phyloP scores from a whole-genome alignment of 2,888 invertebrate species.

The Phyllotreta striolata region DNA sequence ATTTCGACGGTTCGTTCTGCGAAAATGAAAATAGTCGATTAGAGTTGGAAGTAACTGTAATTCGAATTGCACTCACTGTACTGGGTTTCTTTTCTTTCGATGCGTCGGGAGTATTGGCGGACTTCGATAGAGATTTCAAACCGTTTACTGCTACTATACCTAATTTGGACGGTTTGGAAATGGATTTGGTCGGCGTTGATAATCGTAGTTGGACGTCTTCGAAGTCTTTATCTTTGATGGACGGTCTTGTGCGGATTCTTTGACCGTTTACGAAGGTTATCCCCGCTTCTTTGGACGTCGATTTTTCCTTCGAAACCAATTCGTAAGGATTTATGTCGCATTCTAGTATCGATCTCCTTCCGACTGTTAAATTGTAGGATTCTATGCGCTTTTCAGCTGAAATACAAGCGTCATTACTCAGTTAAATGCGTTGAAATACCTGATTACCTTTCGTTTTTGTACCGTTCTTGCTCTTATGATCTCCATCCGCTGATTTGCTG shows the following conservation, averaged over 20 bases:
- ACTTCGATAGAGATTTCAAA: conserved; percentile 23
- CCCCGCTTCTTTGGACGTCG: conserved; percentile 43
- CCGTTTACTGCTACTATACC: conserved; percentile 12
- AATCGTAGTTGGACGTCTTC: conserved; percentile 52
- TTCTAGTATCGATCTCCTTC: conserved; percentile 77
- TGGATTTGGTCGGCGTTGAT: conserved; percentile 54
- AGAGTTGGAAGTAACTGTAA: background rate
- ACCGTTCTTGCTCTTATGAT: conserved; percentile 44
- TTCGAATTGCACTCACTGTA: too few relatives aligned
- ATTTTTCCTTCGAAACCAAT: conserved; percentile 68
- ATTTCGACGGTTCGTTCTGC: conserved; percentile 17
- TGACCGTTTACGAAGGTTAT: conserved; percentile 58
- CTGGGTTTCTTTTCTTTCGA: conserved; percentile 27
- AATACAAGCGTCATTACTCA: conserved; percentile 2
- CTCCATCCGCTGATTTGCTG: conserved; percentile 42
- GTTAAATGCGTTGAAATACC: background rate
- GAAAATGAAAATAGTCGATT: conserved; percentile 7
- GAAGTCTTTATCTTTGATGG: conserved; percentile 48
- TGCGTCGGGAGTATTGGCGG: conserved; percentile 9
- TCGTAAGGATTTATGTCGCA: conserved; percentile 88
- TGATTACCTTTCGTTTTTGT: conserved; percentile 58
- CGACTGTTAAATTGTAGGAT: conserved; percentile 48
- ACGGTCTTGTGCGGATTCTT: conserved; percentile 60
- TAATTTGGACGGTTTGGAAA: conserved; percentile 43
- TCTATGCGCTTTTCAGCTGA: conserved; percentile 39